Percentiles rank a stretch among this genome's conserved stretches.
These are phyloP conservation scores for Cerastoderma edule DNA, from an alignment of 2,888 invertebrate genomes.

Conservation along the genomic window DNA sequence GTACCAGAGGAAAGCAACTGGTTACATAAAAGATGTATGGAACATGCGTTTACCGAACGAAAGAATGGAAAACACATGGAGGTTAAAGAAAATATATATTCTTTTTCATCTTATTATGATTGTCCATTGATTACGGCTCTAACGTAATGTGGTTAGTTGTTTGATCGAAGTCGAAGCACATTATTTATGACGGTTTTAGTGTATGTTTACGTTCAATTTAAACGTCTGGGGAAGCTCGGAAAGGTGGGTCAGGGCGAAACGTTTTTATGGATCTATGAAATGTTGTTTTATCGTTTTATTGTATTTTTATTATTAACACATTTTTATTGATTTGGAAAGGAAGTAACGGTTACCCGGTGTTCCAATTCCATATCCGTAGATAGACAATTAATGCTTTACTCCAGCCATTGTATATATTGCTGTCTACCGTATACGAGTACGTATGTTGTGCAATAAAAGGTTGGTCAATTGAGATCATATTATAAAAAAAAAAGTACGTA, in stretches of 20 bases:
- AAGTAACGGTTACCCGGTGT: neutral
- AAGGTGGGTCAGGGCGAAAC: conserved; percentile 15
- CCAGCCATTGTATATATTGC: too few relatives aligned
- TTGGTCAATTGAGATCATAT: too few relatives aligned
- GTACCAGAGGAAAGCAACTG: neutral
- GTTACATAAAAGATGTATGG: conserved; percentile 18
- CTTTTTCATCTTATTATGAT: conserved; percentile 38
- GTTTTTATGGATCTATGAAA: conserved; percentile 23
- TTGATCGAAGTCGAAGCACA: conserved; percentile 54
- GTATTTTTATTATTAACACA: conserved; percentile 14
- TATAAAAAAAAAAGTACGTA: too few relatives aligned
- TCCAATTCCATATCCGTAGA: neutral
- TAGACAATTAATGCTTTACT: too few relatives aligned
- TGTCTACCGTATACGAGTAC: too few relatives aligned
- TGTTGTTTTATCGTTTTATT: conserved; percentile 20
- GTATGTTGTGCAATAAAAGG: too few relatives aligned
- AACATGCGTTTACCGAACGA: conserved; percentile 1
- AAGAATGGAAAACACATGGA: conserved; percentile 39
- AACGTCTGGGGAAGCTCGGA: conserved; percentile 34
- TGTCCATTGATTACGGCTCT: conserved; percentile 37
- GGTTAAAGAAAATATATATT: conserved; percentile 38
- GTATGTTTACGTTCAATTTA: conserved; percentile 39
- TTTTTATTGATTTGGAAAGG: conserved; percentile 14
- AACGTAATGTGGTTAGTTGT: conserved; percentile 42
- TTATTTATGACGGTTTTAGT: conserved; percentile 52